These are phyloP conservation scores for Diadromus collaris DNA, from an alignment of 2,888 invertebrate genomes.

Conservation along the genomic window DNA sequence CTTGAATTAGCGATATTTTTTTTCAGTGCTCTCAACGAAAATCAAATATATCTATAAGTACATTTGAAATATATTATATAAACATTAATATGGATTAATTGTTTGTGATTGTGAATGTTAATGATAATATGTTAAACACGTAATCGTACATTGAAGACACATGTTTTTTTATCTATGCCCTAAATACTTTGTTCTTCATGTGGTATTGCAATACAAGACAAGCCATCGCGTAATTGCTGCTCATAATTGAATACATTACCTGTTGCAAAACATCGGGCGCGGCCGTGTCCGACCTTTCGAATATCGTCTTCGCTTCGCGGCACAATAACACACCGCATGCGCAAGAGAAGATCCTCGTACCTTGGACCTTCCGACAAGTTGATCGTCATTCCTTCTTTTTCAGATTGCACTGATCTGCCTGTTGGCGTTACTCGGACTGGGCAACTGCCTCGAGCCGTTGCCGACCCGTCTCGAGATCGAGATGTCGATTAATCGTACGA, in stretches of 20 bases:
- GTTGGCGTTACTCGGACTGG: slow-evolving; percentile 70
- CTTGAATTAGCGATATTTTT: too few relatives aligned
- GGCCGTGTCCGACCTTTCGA: slow-evolving; percentile 30
- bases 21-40: too few relatives aligned
- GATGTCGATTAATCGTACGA: slow-evolving; percentile 80
- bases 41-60: too few relatives aligned
- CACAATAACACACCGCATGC: not conserved
- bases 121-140: too few relatives aligned
- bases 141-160: too few relatives aligned
- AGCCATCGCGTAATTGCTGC: too few relatives aligned
- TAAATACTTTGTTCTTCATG: too few relatives aligned
- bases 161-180: too few relatives aligned
- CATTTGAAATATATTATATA: too few relatives aligned
- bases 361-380: slow-evolving; percentile 35
- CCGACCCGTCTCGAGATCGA: slow-evolving; percentile 74
- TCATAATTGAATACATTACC: slow-evolving; percentile 22
- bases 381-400: slow-evolving; percentile 13
- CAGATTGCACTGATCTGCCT: slow-evolving; percentile 73
- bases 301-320: slow-evolving; percentile 19
- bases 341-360: slow-evolving; percentile 32
- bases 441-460: slow-evolving; percentile 69
- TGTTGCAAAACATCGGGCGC: slow-evolving; percentile 13
- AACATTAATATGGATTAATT: too few relatives aligned
- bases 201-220: too few relatives aligned
- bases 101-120: too few relatives aligned